Base-by-base conservation (phyloP, 2,113 vertebrate genomes). In the Heteronetta atricapilla region DNA sequence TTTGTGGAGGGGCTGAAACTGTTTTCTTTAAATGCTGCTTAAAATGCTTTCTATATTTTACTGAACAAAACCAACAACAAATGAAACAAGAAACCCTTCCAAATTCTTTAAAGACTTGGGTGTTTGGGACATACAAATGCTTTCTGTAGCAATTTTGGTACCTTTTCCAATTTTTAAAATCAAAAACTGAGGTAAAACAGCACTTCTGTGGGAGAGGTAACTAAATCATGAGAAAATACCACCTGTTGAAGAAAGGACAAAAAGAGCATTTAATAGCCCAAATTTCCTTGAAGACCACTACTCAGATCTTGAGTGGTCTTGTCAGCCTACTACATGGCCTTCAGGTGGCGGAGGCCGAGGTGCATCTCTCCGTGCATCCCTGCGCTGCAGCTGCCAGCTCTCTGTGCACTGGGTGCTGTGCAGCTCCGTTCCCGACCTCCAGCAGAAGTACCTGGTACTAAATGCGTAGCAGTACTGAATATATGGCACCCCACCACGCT, bases 11-110 rank as follows among this genome's bases (percentile, higher is more conserved):
- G 1, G 2, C 8, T 40, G 63, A 68, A 76, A 22, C 62, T 0
- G 33, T 56, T 75, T 69, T 53, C 8, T 62, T 68, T 25, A 66
- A 68, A n/a, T 38, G 36, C 3, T 82, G 74, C 52, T 13, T 4
- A 55, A 69, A 19, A 2, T 59, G 4, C 2, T 74, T 77, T 66
- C 8, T 69, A 1, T 73, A 8, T 74, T 81, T 64, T 84, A 6
- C 29, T 73, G 63, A 56, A 68, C 81, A 36, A n/a, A 62, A 36
- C 77, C 66, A 67, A 62, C 79, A 42, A 36, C 48, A 36, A 81
- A 9, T 3, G n/a, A 3, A 5, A 16, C 6, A 10, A 31, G 18
- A 18, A 4, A 3, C 2, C 6, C 10, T 3, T 22, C 33, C 12
- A 19, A 4, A 46, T 84, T 59, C 13, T 67, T 42, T 8, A 72